phyloP scores from a whole-genome alignment of 1,140 invertebrate genomes.

The Trachymyrmex septentrionalis region DNA sequence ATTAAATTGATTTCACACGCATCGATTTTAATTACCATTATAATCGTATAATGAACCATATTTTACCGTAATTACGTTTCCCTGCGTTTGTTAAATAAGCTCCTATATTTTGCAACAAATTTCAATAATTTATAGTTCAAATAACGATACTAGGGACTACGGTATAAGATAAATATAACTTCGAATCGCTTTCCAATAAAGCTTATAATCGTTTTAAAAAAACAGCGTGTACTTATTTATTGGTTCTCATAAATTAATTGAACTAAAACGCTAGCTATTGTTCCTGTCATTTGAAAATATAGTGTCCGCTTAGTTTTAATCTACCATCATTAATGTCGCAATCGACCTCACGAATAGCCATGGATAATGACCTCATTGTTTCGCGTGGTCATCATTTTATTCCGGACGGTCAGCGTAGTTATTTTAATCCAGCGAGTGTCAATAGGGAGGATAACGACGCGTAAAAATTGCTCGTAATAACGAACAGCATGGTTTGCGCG shows the following conservation, averaged over 20 bases:
- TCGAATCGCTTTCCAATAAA: neutral
- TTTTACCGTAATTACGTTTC: neutral
- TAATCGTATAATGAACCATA: neutral
- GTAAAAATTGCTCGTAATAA: slow-evolving; percentile 80
- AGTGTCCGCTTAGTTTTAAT: neutral
- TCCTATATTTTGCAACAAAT: neutral
- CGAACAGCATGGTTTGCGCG: slow-evolving; percentile 77
- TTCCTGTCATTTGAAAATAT: neutral
- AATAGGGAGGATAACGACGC: slow-evolving; percentile 61
- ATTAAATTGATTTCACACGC: neutral
- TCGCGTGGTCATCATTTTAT: slow-evolving; percentile 3
- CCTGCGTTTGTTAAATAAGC: neutral
- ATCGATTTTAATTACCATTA: neutral
- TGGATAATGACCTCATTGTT: slow-evolving; percentile 42
- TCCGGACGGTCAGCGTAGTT: slow-evolving; percentile 10
- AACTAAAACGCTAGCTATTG: neutral
- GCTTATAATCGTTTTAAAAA: slow-evolving; percentile 24
- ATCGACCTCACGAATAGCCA: neutral
- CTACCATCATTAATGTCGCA: neutral
- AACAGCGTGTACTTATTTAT: neutral
- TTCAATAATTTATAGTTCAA: neutral
- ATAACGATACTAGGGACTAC: neutral
- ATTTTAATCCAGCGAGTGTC: slow-evolving; percentile 59
- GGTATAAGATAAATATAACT: neutral
- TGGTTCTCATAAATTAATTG: neutral